A percentile compares a stretch with the other conserved stretches of the same genome.
Evolutionary conservation across 2,888 invertebrate genomes (phyloP).

Genomic region (Galeruca laticollis): DNA sequence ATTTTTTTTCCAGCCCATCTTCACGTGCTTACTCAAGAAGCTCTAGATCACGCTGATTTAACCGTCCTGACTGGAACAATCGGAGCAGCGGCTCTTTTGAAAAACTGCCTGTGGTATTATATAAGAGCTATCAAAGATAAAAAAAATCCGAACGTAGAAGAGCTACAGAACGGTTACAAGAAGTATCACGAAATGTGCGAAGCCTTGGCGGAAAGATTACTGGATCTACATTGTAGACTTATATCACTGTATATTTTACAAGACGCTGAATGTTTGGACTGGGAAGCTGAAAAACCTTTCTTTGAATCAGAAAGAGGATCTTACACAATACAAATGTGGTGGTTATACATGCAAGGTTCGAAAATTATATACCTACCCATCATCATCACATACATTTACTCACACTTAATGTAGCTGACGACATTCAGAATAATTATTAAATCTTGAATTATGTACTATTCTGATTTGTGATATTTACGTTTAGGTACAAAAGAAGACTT

Average conservation of each 20-base stretch:
- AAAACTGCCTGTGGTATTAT: conserved; percentile 84
- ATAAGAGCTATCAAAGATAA: conserved; percentile 70
- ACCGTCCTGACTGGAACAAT: conserved; percentile 84
- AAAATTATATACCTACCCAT: conserved; percentile 7
- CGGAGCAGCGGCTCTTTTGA: conserved; percentile 82
- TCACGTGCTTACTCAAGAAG: conserved; percentile 84
- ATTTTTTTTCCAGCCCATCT: conserved; percentile 75
- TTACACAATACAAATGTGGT: conserved; percentile 89
- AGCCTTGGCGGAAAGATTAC: conserved; percentile 83
- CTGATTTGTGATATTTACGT: too few species aligned
- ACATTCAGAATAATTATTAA: too few species aligned
- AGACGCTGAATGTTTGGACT: conserved; percentile 83
- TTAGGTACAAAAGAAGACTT: conserved; percentile 82
- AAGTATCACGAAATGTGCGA: conserved; percentile 86
- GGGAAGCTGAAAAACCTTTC: conserved; percentile 76
- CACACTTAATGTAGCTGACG: too few species aligned
- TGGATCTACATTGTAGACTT: conserved; percentile 84
- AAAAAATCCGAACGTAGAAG: conserved; percentile 50
- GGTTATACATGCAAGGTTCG: conserved; percentile 85
- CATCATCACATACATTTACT: too few species aligned
- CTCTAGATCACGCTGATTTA: conserved; percentile 85
- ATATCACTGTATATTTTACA: conserved; percentile 84
- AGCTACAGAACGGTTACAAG: conserved; percentile 73
- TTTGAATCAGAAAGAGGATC: conserved; percentile 83
- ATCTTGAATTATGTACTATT: too few species aligned